phyloP scores from a whole-genome alignment of 2,888 invertebrate genomes.

The Julus scandinavius region DNA sequence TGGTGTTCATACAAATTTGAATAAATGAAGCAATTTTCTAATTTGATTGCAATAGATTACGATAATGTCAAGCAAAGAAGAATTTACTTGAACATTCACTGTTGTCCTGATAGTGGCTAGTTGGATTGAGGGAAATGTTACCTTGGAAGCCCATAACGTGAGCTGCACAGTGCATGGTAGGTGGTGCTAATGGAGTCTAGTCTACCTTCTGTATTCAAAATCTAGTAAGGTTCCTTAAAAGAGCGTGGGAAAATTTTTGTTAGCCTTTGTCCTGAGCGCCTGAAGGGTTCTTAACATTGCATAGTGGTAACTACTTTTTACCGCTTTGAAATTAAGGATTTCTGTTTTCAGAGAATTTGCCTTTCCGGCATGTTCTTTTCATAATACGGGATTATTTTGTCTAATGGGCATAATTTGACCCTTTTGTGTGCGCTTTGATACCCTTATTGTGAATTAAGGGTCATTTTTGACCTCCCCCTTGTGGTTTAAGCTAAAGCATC shows the following conservation, averaged over 20 bases:
- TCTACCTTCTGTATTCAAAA: conserved; percentile 38
- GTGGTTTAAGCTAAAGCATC: background rate
- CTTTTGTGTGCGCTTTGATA: background rate
- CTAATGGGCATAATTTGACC: background rate
- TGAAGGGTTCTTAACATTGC: conserved; percentile 19
- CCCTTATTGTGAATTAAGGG: background rate
- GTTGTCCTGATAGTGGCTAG: background rate
- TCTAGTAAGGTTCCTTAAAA: conserved; percentile 36
- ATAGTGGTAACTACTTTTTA: conserved; percentile 16
- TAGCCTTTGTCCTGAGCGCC: conserved; percentile 35
- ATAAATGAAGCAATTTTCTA: background rate
- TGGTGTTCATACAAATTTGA: too few species aligned
- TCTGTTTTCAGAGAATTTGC: conserved; percentile 14
- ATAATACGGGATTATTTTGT: background rate
- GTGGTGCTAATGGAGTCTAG: background rate
- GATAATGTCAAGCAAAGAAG: background rate
- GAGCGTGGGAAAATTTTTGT: conserved; percentile 30
- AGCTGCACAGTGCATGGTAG: background rate
- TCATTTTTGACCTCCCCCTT: background rate
- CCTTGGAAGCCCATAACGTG: background rate
- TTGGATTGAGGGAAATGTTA: background rate
- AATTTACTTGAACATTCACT: background rate
- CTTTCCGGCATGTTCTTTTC: conserved; percentile 35
- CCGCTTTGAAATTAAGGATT: background rate
- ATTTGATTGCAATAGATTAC: background rate